Evolutionary conservation across 1,140 invertebrate species (phyloP).

Genomic region (Drosophila auraria): DNA sequence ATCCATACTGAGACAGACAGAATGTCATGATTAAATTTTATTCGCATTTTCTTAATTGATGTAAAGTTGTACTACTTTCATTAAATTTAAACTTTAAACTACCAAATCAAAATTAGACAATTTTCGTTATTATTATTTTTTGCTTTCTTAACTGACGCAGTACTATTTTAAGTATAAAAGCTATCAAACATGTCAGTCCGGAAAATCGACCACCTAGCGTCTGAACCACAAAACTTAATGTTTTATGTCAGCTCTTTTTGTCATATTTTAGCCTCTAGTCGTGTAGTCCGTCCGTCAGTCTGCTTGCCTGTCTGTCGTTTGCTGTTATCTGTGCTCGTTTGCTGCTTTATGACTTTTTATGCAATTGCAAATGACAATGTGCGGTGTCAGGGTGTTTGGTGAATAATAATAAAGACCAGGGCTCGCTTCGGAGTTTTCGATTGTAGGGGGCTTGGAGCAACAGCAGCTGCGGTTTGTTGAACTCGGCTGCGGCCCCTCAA

Average conservation of each 20-base stretch:
- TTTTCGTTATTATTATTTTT: no score
- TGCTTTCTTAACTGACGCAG: no score
- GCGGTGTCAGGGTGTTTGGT: constrained; percentile 24
- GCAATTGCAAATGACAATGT: constrained; percentile 46
- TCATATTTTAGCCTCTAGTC: constrained; percentile 32
- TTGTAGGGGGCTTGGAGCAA: not conserved
- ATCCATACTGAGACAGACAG: no score
- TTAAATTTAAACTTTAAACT: no score
- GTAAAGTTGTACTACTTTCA: no score
- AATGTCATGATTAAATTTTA: no score
- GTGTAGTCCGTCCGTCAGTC: not conserved
- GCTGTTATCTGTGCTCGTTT: constrained; percentile 18
- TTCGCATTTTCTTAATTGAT: no score
- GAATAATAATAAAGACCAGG: constrained; percentile 42
- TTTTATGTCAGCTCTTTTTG: constrained; percentile 39
- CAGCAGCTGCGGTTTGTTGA: constrained; percentile 54
- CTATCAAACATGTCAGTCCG: not conserved
- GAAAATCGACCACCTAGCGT: constrained; percentile 15
- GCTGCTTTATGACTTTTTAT: constrained; percentile 53
- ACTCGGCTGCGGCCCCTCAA: constrained; percentile 7
- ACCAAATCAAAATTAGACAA: no score
- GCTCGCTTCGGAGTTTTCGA: not conserved
- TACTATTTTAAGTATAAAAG: not conserved
- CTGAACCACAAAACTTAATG: constrained; percentile 49
- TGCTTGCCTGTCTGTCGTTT: constrained; percentile 30